phyloP scores from a whole-genome alignment of 2,797 vertebrate species.

The Passerculus sandwichensis region DNA sequence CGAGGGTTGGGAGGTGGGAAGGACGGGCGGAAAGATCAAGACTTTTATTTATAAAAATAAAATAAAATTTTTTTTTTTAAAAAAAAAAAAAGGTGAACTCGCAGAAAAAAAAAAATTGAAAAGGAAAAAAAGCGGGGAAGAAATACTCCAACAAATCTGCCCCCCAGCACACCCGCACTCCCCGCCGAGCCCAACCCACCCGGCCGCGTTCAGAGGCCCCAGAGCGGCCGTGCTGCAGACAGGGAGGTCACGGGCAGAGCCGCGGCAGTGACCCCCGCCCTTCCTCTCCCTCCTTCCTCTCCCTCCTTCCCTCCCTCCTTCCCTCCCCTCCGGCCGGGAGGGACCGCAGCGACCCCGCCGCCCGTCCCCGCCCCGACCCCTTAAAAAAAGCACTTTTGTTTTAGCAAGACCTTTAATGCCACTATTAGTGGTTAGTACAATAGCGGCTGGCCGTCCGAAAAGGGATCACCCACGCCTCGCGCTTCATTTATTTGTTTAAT shows the following conservation, averaged over 20 bases:
- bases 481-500: not conserved
- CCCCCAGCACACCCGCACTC: not conserved
- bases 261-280: not conserved
- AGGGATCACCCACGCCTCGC: not conserved
- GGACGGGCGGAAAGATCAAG: not conserved
- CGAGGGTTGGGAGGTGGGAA: not conserved
- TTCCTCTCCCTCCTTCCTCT: not conserved
- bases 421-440: not conserved
- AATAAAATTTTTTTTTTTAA: not conserved
- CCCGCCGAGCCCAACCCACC: not conserved
- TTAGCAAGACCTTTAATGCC: not conserved
- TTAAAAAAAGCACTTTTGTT: not conserved
- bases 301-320: too few relatives aligned
- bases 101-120: not conserved
- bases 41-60: not conserved
- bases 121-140: fast-evolving
- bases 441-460: not conserved
- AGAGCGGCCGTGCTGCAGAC: not conserved
- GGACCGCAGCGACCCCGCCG: not conserved
- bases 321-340: not conserved
- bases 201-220: not conserved
- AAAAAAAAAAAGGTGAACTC: fast-evolving
- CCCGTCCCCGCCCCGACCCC: not conserved
- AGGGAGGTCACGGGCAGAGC: not conserved
- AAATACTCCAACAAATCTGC: not conserved